Conservation (phyloP, 2,888 invertebrate species). For the Spialia ferax region DNA sequence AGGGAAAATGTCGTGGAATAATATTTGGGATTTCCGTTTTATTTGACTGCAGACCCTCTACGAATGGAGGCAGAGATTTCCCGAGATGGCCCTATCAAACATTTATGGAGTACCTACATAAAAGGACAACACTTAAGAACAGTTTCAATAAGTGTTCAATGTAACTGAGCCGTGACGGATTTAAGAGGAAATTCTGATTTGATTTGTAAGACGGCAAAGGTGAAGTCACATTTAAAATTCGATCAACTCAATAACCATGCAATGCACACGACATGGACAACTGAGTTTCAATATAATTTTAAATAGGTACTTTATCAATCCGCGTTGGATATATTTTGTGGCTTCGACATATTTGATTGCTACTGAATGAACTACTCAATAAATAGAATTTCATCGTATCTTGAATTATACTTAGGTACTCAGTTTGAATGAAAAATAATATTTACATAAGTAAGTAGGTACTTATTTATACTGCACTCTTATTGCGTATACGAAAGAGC, state of each 20-base stretch:
- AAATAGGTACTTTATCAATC: too few relatives aligned
- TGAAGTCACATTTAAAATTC: neutral
- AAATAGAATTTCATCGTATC: too few relatives aligned
- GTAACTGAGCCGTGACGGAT: conserved; percentile 63
- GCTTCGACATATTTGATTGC: neutral
- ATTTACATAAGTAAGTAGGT: too few relatives aligned
- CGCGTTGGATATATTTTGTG: neutral
- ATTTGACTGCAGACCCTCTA: conserved; percentile 85
- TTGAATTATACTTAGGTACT: too few relatives aligned
- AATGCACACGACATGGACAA: neutral
- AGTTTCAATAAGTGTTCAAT: conserved; percentile 83
- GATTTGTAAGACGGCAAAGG: conserved; percentile 41
- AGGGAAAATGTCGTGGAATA: conserved; percentile 84
- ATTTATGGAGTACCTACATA: conserved; percentile 86
- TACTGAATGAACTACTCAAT: too few relatives aligned
- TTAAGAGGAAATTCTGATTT: conserved; percentile 44
- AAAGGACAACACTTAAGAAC: conserved; percentile 85
- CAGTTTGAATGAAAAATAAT: too few relatives aligned
- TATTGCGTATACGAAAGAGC: conserved; percentile 20
- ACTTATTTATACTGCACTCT: too few relatives aligned
- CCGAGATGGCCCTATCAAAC: conserved; percentile 86
- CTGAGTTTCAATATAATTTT: too few relatives aligned
- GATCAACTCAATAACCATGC: neutral
- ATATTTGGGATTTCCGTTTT: conserved; percentile 86
- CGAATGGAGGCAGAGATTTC: conserved; percentile 85